These are phyloP conservation scores for Gobionotothen gibberifrons DNA, from an alignment of 2,797 vertebrate species.

Conservation along the genomic window DNA sequence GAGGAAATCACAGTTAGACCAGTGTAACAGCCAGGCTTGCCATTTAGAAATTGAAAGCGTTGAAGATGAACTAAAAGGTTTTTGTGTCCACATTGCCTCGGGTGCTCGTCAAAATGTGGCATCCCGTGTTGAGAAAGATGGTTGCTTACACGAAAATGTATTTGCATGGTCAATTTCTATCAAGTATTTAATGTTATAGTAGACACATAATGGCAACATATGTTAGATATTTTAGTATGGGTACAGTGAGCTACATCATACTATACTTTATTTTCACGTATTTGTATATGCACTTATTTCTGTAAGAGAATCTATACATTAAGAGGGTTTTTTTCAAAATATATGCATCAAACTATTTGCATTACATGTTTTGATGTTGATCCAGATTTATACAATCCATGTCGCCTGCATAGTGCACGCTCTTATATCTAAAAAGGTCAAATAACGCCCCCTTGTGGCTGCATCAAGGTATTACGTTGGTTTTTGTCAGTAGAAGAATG, in stretches of 20 bases:
- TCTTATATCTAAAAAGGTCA: not conserved
- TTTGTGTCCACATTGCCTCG: not conserved
- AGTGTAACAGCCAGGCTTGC: constrained; percentile 2
- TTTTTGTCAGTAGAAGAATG: no score
- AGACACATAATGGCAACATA: not conserved
- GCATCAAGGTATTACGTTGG: rapidly evolving
- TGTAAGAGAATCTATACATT: not conserved
- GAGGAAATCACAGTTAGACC: constrained; percentile 17
- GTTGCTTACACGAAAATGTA: not conserved
- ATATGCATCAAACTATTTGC: not conserved
- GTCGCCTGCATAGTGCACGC: no score
- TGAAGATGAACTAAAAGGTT: not conserved
- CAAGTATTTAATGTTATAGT: not conserved
- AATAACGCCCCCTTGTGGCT: constrained; percentile 21
- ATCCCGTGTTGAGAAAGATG: not conserved
- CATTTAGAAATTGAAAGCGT: not conserved
- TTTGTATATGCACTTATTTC: no score
- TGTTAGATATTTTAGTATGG: not conserved
- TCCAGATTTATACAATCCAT: not conserved
- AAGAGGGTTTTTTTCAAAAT: not conserved
- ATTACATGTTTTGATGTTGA: no score
- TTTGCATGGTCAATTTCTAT: not conserved
- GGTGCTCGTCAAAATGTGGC: not conserved
- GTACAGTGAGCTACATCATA: not conserved
- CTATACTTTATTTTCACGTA: not conserved